These are phyloP conservation scores for Exocentrus adspersus DNA, from an alignment of 2,888 invertebrate genomes.

Conservation along the genomic window DNA sequence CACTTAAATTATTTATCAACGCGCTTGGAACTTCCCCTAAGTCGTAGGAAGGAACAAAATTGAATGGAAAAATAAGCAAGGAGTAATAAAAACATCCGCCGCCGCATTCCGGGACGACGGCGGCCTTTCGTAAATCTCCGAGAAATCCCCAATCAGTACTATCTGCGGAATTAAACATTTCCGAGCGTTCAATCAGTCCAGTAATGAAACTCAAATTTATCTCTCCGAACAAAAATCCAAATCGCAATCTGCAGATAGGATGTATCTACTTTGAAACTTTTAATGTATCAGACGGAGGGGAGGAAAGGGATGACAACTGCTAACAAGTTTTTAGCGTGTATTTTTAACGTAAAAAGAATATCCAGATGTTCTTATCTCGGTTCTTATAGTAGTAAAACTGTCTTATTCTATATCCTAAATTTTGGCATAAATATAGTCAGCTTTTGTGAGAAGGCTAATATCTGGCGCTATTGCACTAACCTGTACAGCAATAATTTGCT, in stretches of 20 bases:
- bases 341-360: no score
- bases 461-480: no score
- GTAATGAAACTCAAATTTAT: slow-evolving; percentile 46
- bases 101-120: background rate
- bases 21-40: background rate
- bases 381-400: no score
- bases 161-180: slow-evolving; percentile 20
- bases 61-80: slow-evolving; percentile 19
- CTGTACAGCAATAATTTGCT: no score
- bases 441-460: no score
- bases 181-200: slow-evolving; percentile 38
- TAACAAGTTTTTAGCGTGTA: background rate
- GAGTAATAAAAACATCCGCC: slow-evolving; percentile 18
- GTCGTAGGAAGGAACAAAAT: background rate
- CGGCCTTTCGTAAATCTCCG: slow-evolving; percentile 5
- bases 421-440: background rate
- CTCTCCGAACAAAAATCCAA: slow-evolving; percentile 30
- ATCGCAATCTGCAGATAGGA: slow-evolving; percentile 31
- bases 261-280: slow-evolving; percentile 34
- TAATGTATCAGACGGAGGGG: slow-evolving; percentile 12
- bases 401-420: background rate
- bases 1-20: slow-evolving; percentile 6
- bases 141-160: slow-evolving; percentile 23
- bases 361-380: no score
- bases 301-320: background rate